Evolutionary conservation across 1,140 invertebrate species (phyloP).

Genomic region (Papilio glaucus): DNA sequence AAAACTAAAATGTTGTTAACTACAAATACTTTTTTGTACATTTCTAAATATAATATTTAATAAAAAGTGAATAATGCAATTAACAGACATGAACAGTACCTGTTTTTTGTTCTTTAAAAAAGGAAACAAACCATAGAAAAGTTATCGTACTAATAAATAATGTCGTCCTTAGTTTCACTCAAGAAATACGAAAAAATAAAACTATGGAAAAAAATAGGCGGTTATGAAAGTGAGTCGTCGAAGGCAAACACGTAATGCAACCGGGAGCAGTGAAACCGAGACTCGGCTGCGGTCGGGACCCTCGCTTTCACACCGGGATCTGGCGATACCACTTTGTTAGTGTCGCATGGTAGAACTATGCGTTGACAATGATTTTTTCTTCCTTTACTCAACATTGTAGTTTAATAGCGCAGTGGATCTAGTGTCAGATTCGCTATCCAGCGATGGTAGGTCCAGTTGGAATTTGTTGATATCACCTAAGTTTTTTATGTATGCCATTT

Average conservation of each 20-base stretch:
- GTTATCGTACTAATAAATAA: constrained; percentile 19
- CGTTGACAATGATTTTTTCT: constrained; percentile 12
- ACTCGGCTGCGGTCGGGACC: constrained; percentile 56
- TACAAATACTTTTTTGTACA: too few species aligned
- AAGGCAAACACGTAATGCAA: constrained; percentile 60
- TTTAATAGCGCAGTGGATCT: neutral
- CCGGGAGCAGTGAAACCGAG: constrained; percentile 64
- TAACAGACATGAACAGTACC: too few species aligned
- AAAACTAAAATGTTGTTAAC: too few species aligned
- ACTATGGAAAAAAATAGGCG: constrained; percentile 49
- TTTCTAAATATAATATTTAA: too few species aligned
- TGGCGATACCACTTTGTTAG: constrained; percentile 33
- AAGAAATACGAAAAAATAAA: constrained; percentile 38
- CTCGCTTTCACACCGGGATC: constrained; percentile 29
- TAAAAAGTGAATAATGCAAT: too few species aligned
- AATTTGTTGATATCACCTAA: neutral
- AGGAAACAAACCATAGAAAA: too few species aligned
- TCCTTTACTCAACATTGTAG: neutral
- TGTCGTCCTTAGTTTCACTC: constrained; percentile 14
- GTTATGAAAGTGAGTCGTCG: constrained; percentile 62
- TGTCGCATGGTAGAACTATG: constrained; percentile 17
- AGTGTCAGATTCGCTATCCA: neutral
- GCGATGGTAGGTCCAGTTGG: neutral
- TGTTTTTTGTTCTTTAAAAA: too few species aligned
- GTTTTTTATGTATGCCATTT: neutral